Percentiles rank a stretch among this genome's conserved stretches.
Conservation (phyloP, 2,797 vertebrate species). For the Neomorphus geoffroyi region DNA sequence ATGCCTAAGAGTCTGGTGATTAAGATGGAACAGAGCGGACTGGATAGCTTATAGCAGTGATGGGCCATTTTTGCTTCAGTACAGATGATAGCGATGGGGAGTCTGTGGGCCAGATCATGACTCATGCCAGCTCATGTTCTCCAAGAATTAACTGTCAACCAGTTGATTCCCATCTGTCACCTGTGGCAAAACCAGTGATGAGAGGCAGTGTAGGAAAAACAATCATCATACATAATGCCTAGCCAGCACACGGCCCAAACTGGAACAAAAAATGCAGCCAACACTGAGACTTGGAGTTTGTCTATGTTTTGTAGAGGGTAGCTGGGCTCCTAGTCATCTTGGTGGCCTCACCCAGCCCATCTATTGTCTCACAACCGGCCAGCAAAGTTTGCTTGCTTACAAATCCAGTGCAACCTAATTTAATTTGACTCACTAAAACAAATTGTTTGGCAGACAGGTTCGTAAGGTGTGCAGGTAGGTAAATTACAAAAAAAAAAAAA, state of each 20-base stretch:
- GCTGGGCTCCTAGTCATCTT: neutral
- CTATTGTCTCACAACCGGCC: neutral
- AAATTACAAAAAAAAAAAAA: neutral
- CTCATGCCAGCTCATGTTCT: neutral
- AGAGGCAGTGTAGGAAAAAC: neutral
- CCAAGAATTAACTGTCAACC: neutral
- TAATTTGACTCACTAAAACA: neutral
- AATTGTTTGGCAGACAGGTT: neutral
- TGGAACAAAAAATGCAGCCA: neutral
- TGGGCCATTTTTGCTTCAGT: neutral
- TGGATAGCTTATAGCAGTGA: neutral
- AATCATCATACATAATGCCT: neutral
- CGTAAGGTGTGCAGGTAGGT: neutral
- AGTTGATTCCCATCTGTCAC: neutral
- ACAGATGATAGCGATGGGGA: neutral
- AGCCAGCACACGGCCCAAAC: neutral
- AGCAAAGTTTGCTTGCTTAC: neutral
- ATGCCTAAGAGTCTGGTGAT: slow-evolving; percentile 37
- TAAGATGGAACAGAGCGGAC: slow-evolving; percentile 29
- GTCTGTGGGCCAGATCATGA: neutral
- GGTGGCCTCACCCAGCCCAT: neutral
- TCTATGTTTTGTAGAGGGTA: neutral
- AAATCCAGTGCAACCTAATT: neutral
- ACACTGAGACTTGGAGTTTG: neutral
- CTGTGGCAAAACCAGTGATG: neutral